Percentiles rank a stretch among this genome's conserved stretches.
phyloP scores from a whole-genome alignment of 2,113 vertebrate genomes.

The Rhinolophus sinicus region DNA sequence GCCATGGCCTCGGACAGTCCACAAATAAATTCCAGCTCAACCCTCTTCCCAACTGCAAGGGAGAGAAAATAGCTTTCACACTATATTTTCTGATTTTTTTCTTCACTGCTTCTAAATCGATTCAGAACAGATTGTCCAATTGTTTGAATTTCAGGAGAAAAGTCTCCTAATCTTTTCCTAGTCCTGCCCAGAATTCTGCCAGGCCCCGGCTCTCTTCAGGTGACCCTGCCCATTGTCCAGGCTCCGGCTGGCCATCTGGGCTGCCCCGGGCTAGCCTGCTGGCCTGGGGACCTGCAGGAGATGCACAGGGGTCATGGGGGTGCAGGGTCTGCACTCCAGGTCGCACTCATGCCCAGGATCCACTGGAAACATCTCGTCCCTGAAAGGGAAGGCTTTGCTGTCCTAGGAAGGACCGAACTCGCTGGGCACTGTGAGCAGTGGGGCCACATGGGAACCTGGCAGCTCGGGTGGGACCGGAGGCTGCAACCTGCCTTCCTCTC shows the following conservation, averaged over 20 bases:
- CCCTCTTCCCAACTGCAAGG: slow-evolving; percentile 7
- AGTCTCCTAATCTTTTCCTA: not conserved
- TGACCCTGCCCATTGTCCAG: not conserved
- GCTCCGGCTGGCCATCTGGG: not conserved
- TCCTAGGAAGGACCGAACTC: not conserved
- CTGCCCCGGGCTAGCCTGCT: not conserved
- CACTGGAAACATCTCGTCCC: not conserved
- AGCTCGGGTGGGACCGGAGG: not conserved
- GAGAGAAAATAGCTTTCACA: slow-evolving; percentile 78
- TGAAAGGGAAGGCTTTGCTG: not conserved
- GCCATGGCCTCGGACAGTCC: not conserved
- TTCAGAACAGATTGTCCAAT: slow-evolving; percentile 78
- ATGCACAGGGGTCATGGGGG: accelerated
- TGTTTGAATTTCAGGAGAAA: slow-evolving; percentile 65
- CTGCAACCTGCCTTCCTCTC: not conserved
- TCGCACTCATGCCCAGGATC: accelerated
- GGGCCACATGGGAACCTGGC: accelerated
- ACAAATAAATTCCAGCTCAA: slow-evolving; percentile 54
- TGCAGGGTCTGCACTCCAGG: not conserved
- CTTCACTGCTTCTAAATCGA: slow-evolving; percentile 78
- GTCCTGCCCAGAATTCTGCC: not conserved
- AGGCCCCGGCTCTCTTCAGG: accelerated
- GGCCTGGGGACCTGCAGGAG: not conserved
- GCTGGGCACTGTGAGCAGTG: accelerated
- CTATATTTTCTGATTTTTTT: slow-evolving; percentile 72